Evolutionary conservation across 2,797 vertebrate genomes (phyloP), one percentile per base, ranked within the genome.

Genomic region (Otolemur crassicaudatus): DNA sequence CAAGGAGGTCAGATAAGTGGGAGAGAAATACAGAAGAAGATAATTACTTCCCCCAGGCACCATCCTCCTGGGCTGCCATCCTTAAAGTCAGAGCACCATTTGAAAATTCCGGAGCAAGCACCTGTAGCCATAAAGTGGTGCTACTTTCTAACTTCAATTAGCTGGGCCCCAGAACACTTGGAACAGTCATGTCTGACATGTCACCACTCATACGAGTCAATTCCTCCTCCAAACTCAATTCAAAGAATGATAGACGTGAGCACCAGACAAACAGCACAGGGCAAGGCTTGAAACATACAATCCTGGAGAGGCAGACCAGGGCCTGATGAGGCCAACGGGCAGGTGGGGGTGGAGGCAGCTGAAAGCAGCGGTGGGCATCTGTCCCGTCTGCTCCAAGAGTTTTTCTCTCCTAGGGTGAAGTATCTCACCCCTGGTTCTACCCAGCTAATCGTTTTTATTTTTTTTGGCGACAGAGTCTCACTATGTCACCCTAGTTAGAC

Each of bases 221-320:
- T 95, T 97, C 98, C 99, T 98, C 99, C 99, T 99, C 99, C 98
- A 99, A 99, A 98, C 98, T 99, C 98, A 98, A 98, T 99, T 99
- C 99, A 99, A 98, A 98, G 96, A 98, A 97, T 86, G 76, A 0
- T 77, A 95, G 81, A 97, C 97, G 31, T 84, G 89, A 97, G 96
- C 83, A 37, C 0, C 97, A 95, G 94, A 98, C 97, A 60, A 11
- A 98, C 91, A 97, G 96, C 98, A 98, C 53, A 77, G 69, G 34
- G 96, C 93, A 85, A 91, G 53, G 84, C 80, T 91, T 72, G 12
- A 96, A 85, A 96, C 46, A 86, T 14, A 98, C 93, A 25, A 2
- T 90, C 76, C 13, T 0, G 72, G 93, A 87, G 72, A 75, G 94
- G 90, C 95, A 73, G 90, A 89, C 34, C 17, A 53, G 0, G 80